A percentile compares a stretch with the other conserved stretches of the same genome.
These are phyloP conservation scores for Chaenocephalus aceratus DNA, from an alignment of 2,113 vertebrate species.

Conservation along the genomic window DNA sequence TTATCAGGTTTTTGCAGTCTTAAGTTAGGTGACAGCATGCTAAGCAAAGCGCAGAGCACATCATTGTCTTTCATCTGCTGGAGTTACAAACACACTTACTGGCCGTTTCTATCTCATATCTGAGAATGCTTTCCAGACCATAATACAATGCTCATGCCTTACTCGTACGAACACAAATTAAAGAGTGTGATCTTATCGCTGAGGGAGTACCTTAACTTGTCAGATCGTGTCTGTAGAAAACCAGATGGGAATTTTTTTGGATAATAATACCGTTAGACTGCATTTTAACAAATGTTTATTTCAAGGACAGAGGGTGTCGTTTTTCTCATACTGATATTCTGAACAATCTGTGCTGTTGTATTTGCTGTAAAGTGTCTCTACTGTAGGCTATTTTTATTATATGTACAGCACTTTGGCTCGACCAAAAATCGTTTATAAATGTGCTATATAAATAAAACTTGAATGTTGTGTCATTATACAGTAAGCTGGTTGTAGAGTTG, in stretches of 20 bases:
- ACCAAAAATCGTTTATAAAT: too few relatives aligned
- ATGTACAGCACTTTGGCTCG: too few relatives aligned
- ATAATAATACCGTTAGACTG: background rate
- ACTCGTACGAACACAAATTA: slow-evolving; percentile 31
- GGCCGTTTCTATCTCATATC: slow-evolving; percentile 32
- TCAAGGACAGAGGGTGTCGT: too few relatives aligned
- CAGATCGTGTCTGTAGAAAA: slow-evolving; percentile 37
- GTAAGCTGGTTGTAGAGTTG: background rate
- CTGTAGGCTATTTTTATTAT: too few relatives aligned
- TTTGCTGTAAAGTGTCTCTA: too few relatives aligned
- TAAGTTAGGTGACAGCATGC: background rate
- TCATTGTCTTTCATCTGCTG: slow-evolving; percentile 3
- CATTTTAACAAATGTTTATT: slow-evolving; percentile 1
- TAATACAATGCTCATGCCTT: slow-evolving; percentile 36
- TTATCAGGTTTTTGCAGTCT: slow-evolving; percentile 23
- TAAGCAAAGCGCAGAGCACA: background rate
- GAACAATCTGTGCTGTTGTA: too few relatives aligned
- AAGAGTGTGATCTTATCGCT: slow-evolving; percentile 48
- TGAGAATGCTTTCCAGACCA: slow-evolving; percentile 33
- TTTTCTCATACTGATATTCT: too few relatives aligned
- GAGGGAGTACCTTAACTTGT: slow-evolving; percentile 41
- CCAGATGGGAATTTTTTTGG: slow-evolving; percentile 6
- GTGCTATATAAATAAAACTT: too few relatives aligned
- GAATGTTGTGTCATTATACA: background rate
- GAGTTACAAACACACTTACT: slow-evolving; percentile 21